These are phyloP conservation scores for Dendroctonus ponderosae DNA, from an alignment of 1,140 invertebrate genomes.

Conservation along the genomic window DNA sequence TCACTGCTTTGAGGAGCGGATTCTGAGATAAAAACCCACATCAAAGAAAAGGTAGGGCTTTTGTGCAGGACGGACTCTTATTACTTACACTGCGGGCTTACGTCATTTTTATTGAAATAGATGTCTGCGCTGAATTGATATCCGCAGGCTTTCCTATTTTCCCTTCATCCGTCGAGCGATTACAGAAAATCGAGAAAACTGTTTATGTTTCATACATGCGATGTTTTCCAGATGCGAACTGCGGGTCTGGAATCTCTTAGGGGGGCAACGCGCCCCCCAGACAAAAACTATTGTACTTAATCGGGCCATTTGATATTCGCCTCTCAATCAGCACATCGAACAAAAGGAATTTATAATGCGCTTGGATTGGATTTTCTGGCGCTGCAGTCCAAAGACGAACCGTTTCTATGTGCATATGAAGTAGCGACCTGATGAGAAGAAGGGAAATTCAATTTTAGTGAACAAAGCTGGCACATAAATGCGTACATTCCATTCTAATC, in stretches of 20 bases:
- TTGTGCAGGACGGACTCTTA: slow-evolving; percentile 10
- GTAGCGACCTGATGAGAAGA: slow-evolving; percentile 38
- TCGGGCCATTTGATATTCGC: too few species aligned
- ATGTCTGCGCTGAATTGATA: slow-evolving; percentile 32
- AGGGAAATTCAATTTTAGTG: slow-evolving; percentile 36
- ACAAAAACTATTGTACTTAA: too few species aligned
- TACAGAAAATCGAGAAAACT: slow-evolving; percentile 22
- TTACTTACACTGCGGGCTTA: slow-evolving; percentile 16
- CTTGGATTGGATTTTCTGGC: slow-evolving; percentile 33
- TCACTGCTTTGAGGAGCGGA: neutral
- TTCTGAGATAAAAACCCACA: slow-evolving; percentile 5
- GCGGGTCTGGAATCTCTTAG: slow-evolving; percentile 16
- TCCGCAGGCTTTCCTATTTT: slow-evolving; percentile 10
- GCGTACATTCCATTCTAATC: slow-evolving; percentile 25
- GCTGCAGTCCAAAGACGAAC: slow-evolving; percentile 28
- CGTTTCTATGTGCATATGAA: slow-evolving; percentile 40
- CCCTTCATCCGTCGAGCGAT: slow-evolving; percentile 5
- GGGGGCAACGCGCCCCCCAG: neutral
- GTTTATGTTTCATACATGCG: slow-evolving; percentile 33
- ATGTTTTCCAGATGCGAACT: slow-evolving; percentile 23
- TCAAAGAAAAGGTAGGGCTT: slow-evolving; percentile 11
- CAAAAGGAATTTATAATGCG: slow-evolving; percentile 37
- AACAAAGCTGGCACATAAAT: slow-evolving; percentile 30
- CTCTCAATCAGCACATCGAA: slow-evolving; percentile 2
- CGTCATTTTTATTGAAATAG: slow-evolving; percentile 35